Evolutionary conservation across 1,140 invertebrate genomes (phyloP).

Genomic region (Penaeus vannamei): DNA sequence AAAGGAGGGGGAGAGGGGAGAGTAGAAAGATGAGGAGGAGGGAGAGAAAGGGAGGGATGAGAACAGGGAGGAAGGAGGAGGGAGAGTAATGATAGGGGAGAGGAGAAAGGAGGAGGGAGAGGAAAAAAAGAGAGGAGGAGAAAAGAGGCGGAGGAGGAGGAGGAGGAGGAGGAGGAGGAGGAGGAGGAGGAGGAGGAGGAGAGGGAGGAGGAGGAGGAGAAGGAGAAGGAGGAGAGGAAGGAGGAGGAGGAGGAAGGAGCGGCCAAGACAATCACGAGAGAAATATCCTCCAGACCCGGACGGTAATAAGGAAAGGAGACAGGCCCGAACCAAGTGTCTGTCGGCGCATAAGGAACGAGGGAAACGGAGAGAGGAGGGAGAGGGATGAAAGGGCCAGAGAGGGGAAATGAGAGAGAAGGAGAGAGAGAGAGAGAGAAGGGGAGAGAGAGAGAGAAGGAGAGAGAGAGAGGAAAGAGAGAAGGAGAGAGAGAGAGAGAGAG

Average conservation of each 20-base stretch:
- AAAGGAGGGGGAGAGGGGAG: neutral
- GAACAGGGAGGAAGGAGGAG: neutral
- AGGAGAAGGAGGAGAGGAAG: neutral
- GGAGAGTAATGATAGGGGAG: neutral
- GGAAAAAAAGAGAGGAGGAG: neutral
- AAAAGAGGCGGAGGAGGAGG: neutral
- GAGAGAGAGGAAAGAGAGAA: neutral
- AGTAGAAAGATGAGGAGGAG: neutral
- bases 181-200: neutral
- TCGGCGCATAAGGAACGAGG: constrained; percentile 3
- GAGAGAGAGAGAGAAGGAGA: constrained; percentile 22
- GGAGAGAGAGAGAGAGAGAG: neutral
- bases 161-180: neutral
- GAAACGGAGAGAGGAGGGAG: neutral
- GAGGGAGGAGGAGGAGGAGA: neutral
- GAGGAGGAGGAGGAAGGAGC: neutral
- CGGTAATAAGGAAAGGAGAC: neutral
- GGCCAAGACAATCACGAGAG: too few relatives aligned
- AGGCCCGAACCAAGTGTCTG: neutral
- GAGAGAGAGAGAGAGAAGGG: constrained; percentile 12
- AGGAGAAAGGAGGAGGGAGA: neutral
- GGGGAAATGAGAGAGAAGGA: neutral
- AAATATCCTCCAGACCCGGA: too few relatives aligned
- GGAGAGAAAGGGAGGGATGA: neutral
- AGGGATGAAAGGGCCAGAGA: neutral